Evolutionary conservation across 2,113 vertebrate genomes (phyloP).

Genomic region (Toxotes chatareus): DNA sequence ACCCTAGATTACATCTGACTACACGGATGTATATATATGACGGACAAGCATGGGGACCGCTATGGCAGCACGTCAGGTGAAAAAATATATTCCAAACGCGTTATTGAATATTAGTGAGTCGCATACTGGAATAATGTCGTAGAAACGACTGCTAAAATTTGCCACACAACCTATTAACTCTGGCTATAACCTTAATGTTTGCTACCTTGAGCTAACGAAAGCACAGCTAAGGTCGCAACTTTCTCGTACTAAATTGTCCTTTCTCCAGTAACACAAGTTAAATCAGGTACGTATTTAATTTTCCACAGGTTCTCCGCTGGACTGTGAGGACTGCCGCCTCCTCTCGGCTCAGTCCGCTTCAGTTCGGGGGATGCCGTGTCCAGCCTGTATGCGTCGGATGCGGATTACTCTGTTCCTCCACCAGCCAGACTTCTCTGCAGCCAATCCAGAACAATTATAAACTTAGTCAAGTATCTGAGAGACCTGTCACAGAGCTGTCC

Average conservation of each 20-base stretch:
- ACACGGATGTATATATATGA: slow-evolving; percentile 46
- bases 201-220: slow-evolving; percentile 37
- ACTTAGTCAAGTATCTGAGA: not conserved
- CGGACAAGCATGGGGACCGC: slow-evolving; percentile 71
- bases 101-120: not conserved
- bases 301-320: slow-evolving; percentile 69
- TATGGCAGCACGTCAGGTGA: slow-evolving; percentile 57
- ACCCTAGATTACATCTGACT: rapidly evolving
- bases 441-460: not conserved
- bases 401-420: slow-evolving; percentile 57
- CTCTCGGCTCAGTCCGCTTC: slow-evolving; percentile 3
- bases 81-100: not conserved
- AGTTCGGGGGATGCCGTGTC: not conserved
- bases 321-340: slow-evolving; percentile 37
- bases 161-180: not conserved
- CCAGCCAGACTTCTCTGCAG: not conserved
- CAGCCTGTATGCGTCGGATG: not conserved
- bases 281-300: not conserved
- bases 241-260: not conserved
- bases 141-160: not conserved
- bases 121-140: rapidly evolving
- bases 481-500: slow-evolving; percentile 34
- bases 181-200: slow-evolving; percentile 34
- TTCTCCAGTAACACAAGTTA: not conserved
- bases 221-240: not conserved